Evolutionary conservation across 2,888 invertebrate species (phyloP), one percentile per base, ranked within the genome.

Genomic region (Aelia acuminata): DNA sequence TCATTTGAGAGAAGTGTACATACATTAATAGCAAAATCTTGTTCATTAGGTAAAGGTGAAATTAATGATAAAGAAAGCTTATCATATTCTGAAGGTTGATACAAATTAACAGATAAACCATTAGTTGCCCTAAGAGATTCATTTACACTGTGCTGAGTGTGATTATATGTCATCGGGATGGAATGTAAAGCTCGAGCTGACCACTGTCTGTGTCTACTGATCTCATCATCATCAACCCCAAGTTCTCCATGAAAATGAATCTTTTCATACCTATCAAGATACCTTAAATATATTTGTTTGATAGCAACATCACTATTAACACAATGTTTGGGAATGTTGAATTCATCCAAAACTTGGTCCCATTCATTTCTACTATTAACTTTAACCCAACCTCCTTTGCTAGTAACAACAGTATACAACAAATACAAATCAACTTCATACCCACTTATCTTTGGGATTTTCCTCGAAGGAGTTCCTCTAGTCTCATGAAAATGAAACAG

Each of bases 41-140:
- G 98, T 92, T 99, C 99, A 92, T 99, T 99, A 11, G 99, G 99
- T 92, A 99, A 94, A 1, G 99, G 98, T n/a, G 98, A 98, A 87
- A 98, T 93, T 63, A 99, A 94, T 0, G 99, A 98, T 88, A 98
- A 93, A n/a, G 97, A 95, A 89, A 99, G 93, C 89, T 97, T 95
- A 91, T 97, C 96, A 92, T 97, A 97, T 91, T 97, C 97, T 2
- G 96, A 95, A 88, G 94, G 92, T 91, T 94, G 95, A 92, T 95
- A 94, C 85, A 96, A 92, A 91, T 95, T 94, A 35, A 94, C 94
- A 20, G 96, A 96, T 91, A 96, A 92, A 90, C 95, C 95, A 91
- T 95, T 94, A 91, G 94, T 94, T 49, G 94, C 94, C 88, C 96
- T 93, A 84, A 94, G 93, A 89, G 94, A 93, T 91, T 94, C 95